phyloP scores from a whole-genome alignment of 2,888 invertebrate species.

The Rapana venosa region DNA sequence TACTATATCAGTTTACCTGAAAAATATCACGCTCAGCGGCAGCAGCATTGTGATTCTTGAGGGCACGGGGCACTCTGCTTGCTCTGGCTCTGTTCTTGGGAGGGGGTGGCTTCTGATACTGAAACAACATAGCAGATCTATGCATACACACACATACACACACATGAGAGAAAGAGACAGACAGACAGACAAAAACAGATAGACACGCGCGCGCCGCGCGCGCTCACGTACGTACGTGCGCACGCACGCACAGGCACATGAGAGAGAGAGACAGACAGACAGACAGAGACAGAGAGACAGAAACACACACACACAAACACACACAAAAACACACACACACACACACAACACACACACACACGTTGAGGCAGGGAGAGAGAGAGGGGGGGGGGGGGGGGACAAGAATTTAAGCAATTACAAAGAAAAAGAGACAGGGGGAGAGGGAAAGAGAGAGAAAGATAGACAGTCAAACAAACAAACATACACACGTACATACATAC shows the following conservation, averaged over 20 bases:
- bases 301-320: not conserved
- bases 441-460: no score
- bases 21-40: not conserved
- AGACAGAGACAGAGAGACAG: not conserved
- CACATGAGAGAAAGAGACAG: not conserved
- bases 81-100: slow-evolving; percentile 8
- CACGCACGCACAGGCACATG: not conserved
- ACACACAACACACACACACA: not conserved
- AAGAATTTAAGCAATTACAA: no score
- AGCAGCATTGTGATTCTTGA: not conserved
- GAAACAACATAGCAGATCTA: not conserved
- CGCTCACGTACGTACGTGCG: no score
- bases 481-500: no score
- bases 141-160: not conserved
- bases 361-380: no score
- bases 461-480: no score
- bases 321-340: not conserved
- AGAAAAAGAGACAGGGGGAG: no score
- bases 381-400: no score
- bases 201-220: no score
- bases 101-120: not conserved
- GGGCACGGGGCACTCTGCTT: not conserved
- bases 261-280: not conserved
- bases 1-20: not conserved
- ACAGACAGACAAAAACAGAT: not conserved